These are phyloP conservation scores for Macrocentrus cingulum DNA, from an alignment of 1,140 invertebrate species.

Conservation along the genomic window DNA sequence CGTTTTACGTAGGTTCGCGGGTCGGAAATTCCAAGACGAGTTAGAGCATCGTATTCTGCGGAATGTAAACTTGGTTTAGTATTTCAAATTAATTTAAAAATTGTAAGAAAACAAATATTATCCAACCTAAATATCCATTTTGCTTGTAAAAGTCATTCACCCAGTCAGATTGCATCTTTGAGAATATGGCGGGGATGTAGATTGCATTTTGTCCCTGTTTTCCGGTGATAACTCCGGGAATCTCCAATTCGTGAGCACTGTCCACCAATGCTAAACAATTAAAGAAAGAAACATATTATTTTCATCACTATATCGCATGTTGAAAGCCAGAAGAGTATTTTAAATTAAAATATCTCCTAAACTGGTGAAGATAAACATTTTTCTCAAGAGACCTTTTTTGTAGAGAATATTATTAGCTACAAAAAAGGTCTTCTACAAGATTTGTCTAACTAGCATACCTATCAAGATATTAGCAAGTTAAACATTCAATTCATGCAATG, in stretches of 20 bases:
- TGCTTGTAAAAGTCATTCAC: slow-evolving; percentile 89
- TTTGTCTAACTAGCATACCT: too few relatives aligned
- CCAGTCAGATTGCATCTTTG: slow-evolving; percentile 85
- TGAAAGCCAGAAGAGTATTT: too few relatives aligned
- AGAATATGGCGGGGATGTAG: slow-evolving; percentile 89
- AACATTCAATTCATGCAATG: too few relatives aligned
- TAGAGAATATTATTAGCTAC: too few relatives aligned
- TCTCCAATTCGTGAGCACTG: slow-evolving; percentile 67
- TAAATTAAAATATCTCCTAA: too few relatives aligned
- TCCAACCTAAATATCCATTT: slow-evolving; percentile 84
- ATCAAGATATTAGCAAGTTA: too few relatives aligned
- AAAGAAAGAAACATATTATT: slow-evolving; percentile 25
- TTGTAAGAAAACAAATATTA: slow-evolving; percentile 7
- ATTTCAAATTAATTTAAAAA: background rate
- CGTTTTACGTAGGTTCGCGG: slow-evolving; percentile 80
- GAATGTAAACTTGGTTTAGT: slow-evolving; percentile 14
- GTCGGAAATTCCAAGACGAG: slow-evolving; percentile 86
- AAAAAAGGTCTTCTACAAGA: too few relatives aligned
- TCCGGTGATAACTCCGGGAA: slow-evolving; percentile 79
- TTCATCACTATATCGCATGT: too few relatives aligned
- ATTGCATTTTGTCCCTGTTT: slow-evolving; percentile 71
- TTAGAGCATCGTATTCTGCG: slow-evolving; percentile 86
- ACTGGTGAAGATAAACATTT: too few relatives aligned
- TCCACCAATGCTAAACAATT: slow-evolving; percentile 64
- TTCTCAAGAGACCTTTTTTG: too few relatives aligned